Percentiles rank a stretch among this genome's conserved stretches.
These are phyloP conservation scores for Prietella phreatophila DNA, from an alignment of 2,113 vertebrate species.

Conservation along the genomic window DNA sequence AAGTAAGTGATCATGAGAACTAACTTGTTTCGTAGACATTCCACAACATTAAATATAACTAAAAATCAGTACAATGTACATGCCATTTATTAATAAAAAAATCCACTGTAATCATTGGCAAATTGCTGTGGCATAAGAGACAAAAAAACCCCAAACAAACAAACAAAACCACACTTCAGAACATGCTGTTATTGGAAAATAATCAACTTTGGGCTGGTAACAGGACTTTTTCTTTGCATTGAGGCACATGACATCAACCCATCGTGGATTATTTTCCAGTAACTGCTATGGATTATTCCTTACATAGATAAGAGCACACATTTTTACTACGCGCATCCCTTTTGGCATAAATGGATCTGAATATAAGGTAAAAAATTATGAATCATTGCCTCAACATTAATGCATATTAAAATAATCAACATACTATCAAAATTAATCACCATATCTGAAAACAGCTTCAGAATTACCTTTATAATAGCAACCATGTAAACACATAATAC, in stretches of 20 bases:
- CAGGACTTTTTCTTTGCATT: background rate
- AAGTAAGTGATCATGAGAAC: background rate
- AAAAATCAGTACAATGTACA: background rate
- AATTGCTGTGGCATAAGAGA: background rate
- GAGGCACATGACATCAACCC: background rate
- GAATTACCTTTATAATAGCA: constrained; percentile 18
- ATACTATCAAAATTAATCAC: constrained; percentile 13
- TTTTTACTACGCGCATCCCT: background rate
- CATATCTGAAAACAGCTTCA: constrained; percentile 2
- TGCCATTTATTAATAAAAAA: background rate
- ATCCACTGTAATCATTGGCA: background rate
- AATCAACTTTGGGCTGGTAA: background rate
- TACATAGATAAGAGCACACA: background rate
- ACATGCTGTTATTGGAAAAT: too few species aligned
- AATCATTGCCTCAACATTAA: background rate
- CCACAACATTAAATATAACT: background rate
- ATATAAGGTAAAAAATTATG: background rate
- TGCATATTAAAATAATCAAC: background rate
- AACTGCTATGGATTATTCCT: background rate
- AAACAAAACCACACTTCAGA: too few species aligned
- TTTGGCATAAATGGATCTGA: background rate
- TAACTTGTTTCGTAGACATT: background rate
- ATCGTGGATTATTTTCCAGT: background rate
- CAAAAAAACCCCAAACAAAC: too few species aligned
- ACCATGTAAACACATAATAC: constrained; percentile 34